A percentile compares a stretch with the other conserved stretches of the same genome.
Conservation (phyloP, 2,888 invertebrate genomes). For the Caenorhabditis sp. region DNA sequence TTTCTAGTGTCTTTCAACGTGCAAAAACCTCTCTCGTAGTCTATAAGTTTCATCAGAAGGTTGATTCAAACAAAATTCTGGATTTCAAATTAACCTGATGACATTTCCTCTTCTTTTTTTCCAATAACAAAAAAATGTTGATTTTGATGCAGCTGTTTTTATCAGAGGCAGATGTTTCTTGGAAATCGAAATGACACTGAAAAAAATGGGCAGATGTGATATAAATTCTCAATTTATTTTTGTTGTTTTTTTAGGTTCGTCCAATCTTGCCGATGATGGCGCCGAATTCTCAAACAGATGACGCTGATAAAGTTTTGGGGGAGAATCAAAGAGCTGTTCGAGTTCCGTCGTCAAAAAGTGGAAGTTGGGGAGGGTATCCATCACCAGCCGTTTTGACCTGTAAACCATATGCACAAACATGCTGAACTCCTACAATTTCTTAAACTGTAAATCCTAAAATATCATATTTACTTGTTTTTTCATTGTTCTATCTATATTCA, state of each 20-base stretch:
- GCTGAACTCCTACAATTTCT: slow-evolving; percentile 20
- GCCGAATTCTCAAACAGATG: slow-evolving; percentile 12
- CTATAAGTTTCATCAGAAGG: too few species aligned
- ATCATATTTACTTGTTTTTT: background rate
- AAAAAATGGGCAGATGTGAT: background rate
- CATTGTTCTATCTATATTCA: background rate
- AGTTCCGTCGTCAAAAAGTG: slow-evolving; percentile 65
- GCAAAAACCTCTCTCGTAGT: too few species aligned
- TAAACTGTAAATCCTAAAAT: background rate
- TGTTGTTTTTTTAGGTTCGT: slow-evolving; percentile 34
- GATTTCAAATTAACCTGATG: too few species aligned
- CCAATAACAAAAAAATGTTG: too few species aligned
- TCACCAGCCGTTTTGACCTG: slow-evolving; percentile 59
- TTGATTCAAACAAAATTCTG: too few species aligned
- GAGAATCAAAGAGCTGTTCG: slow-evolving; percentile 39
- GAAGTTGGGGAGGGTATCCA: slow-evolving; percentile 68
- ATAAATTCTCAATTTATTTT: background rate
- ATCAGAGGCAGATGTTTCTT: background rate
- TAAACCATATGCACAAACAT: slow-evolving; percentile 64
- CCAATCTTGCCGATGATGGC: slow-evolving; percentile 29
- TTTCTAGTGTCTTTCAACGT: background rate
- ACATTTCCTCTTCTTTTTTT: too few species aligned
- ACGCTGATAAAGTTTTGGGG: slow-evolving; percentile 6
- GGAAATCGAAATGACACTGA: background rate
- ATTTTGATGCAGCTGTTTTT: background rate